Percentiles rank a stretch among this genome's conserved stretches.
Conservation (phyloP, 1,140 invertebrate genomes). For the Lordiphosa clarofinis region DNA sequence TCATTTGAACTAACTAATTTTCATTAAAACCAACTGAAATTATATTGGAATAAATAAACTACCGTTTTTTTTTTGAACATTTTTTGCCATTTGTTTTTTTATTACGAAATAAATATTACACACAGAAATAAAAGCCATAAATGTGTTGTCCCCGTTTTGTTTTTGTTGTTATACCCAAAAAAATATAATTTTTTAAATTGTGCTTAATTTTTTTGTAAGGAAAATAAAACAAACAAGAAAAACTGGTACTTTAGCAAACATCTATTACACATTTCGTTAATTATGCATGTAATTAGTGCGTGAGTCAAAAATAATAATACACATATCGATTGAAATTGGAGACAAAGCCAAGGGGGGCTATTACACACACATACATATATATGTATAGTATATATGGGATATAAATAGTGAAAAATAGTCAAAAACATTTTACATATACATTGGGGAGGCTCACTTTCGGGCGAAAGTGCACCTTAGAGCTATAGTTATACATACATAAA, state of each 20-base stretch:
- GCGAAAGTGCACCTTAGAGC: conserved; percentile 5
- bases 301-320: conserved; percentile 54
- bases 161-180: conserved; percentile 8
- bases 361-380: conserved; percentile 38
- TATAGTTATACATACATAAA: conserved; percentile 69
- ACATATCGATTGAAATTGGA: conserved; percentile 28
- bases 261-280: conserved; percentile 73
- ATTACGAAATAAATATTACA: conserved; percentile 65
- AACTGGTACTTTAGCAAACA: conserved; percentile 54
- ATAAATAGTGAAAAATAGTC: conserved; percentile 77
- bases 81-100: conserved; percentile 58
- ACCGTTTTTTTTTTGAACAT: conserved; percentile 30
- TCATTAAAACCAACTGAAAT: not conserved
- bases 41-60: not conserved
- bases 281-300: conserved; percentile 65
- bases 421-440: conserved; percentile 77
- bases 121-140: conserved; percentile 50
- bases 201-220: conserved; percentile 12
- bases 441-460: conserved; percentile 32
- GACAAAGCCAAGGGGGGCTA: conserved; percentile 48
- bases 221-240: conserved; percentile 50
- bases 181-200: conserved; percentile 1
- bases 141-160: conserved; percentile 21
- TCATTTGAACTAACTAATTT: not conserved
- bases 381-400: conserved; percentile 52